Conservation (phyloP, 2,113 vertebrate species). For the Oryzias woworae region DNA sequence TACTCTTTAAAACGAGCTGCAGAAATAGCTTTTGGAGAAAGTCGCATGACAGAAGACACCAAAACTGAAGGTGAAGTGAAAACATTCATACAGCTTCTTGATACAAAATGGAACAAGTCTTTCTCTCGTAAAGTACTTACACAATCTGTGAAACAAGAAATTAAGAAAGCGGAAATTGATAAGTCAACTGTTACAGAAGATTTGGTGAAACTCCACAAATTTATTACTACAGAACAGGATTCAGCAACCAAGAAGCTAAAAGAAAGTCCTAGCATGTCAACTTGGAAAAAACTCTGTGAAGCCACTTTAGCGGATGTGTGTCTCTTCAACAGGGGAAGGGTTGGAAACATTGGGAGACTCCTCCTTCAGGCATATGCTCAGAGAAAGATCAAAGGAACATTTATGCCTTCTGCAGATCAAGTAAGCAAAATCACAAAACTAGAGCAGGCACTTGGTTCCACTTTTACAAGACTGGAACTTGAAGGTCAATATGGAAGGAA, state of each 20-base stretch:
- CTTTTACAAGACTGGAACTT: constrained; percentile 64
- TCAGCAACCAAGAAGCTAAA: constrained; percentile 61
- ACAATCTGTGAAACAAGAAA: constrained; percentile 41
- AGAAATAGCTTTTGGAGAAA: constrained; percentile 73
- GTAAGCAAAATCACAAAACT: constrained; percentile 65
- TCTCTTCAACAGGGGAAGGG: constrained; percentile 69
- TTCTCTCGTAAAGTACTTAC: constrained; percentile 61
- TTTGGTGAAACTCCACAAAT: constrained; percentile 64
- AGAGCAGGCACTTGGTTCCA: constrained; percentile 59
- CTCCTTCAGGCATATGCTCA: constrained; percentile 57
- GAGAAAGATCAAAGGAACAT: constrained; percentile 46
- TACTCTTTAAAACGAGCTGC: constrained; percentile 72
- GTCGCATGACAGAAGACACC: constrained; percentile 68
- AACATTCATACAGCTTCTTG: constrained; percentile 68
- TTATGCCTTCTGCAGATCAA: constrained; percentile 65
- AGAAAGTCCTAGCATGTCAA: constrained; percentile 58
- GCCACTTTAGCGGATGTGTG: constrained; percentile 68
- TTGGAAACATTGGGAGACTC: constrained; percentile 68
- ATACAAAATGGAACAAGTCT: constrained; percentile 65
- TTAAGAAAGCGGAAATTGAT: constrained; percentile 57
- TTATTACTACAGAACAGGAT: constrained; percentile 56
- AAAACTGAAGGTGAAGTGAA: constrained; percentile 61
- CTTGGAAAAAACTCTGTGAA: constrained; percentile 72
- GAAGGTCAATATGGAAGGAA: constrained; percentile 72
- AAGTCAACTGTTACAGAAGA: constrained; percentile 64